A percentile compares a stretch with the other conserved stretches of the same genome.
These are phyloP conservation scores for Paracanthobrama guichenoti DNA, from an alignment of 2,113 vertebrate genomes.

Conservation along the genomic window DNA sequence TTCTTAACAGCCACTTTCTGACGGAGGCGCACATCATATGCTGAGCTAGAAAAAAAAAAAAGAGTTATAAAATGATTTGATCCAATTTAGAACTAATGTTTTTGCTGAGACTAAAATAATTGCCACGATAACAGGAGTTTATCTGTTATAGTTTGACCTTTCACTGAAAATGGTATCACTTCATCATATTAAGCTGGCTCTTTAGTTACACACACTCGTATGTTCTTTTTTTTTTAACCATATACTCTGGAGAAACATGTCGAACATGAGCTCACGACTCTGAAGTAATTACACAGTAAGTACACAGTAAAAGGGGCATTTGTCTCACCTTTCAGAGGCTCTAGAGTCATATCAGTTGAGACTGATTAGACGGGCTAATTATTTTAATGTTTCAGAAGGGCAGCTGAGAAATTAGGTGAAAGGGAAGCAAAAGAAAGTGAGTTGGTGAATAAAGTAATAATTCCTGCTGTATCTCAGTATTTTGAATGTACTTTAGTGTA, in stretches of 20 bases:
- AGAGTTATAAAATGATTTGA: background rate
- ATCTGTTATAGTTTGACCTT: conserved; percentile 16
- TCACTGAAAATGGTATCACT: background rate
- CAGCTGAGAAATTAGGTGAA: background rate
- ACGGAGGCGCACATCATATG: conserved; percentile 86
- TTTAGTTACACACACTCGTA: background rate
- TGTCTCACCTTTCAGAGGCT: background rate
- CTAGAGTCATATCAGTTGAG: background rate
- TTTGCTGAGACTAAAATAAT: background rate
- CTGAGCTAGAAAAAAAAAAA: conserved; percentile 76
- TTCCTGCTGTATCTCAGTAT: background rate
- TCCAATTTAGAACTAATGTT: background rate
- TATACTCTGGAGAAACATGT: background rate
- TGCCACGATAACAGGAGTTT: too few relatives aligned
- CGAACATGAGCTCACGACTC: background rate
- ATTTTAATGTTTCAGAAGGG: background rate
- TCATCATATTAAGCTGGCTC: background rate
- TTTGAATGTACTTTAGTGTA: background rate
- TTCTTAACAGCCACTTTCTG: conserved; percentile 98
- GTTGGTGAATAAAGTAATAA: background rate
- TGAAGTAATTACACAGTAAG: background rate
- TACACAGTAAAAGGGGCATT: background rate
- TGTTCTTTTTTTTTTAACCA: background rate
- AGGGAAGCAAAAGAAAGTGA: background rate
- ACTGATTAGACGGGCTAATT: background rate